phyloP scores from a whole-genome alignment of 2,888 invertebrate genomes.

The Psylliodes chrysocephalus region DNA sequence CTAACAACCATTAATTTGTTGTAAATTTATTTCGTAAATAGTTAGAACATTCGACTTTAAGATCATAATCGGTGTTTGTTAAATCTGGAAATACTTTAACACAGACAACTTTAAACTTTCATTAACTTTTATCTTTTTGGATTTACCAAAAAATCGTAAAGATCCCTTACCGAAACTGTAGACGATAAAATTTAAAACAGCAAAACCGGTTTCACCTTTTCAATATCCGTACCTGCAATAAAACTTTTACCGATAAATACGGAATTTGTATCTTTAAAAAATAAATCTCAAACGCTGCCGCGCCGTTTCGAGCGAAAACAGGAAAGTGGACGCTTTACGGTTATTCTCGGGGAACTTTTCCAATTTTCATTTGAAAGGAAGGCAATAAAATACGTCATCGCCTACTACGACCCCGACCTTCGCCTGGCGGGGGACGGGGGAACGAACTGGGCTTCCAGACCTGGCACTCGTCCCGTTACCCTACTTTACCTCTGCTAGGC shows the following conservation, averaged over 20 bases:
- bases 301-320: background rate
- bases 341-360: conserved; percentile 17
- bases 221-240: too few relatives aligned
- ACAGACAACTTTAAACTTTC: too few relatives aligned
- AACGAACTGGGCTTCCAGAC: background rate
- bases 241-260: background rate
- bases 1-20: too few relatives aligned
- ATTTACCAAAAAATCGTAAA: too few relatives aligned
- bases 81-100: too few relatives aligned
- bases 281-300: background rate
- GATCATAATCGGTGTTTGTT: too few relatives aligned
- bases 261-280: background rate
- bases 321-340: background rate
- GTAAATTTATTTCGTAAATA: too few relatives aligned
- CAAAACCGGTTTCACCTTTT: too few relatives aligned
- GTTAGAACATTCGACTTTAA: too few relatives aligned
- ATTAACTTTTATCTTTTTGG: too few relatives aligned
- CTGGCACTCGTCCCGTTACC: conserved; percentile 6
- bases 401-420: conserved; percentile 19
- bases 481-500: conserved; percentile 19
- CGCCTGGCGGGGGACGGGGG: conserved; percentile 20
- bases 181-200: too few relatives aligned
- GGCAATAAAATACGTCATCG: conserved; percentile 13
- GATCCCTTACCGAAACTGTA: too few relatives aligned
- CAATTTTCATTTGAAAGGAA: conserved; percentile 18